These are phyloP conservation scores for Drosophila mauritiana DNA, from an alignment of 1,140 invertebrate genomes.

Conservation along the genomic window DNA sequence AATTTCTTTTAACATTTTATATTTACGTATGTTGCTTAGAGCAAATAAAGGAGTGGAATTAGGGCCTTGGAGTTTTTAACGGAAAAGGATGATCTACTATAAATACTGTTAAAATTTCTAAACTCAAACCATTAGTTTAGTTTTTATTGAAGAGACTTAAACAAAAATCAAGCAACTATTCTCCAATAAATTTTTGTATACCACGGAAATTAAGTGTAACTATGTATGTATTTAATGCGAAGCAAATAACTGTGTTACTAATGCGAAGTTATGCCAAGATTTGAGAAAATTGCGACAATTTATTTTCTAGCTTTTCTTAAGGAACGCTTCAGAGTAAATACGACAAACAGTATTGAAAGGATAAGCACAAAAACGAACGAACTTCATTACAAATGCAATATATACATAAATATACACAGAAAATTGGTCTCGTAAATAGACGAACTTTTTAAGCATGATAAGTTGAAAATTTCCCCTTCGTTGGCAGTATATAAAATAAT, in stretches of 20 bases:
- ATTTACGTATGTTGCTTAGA: slow-evolving; percentile 40
- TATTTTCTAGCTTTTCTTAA: background rate
- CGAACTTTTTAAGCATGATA: slow-evolving; percentile 73
- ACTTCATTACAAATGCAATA: slow-evolving; percentile 8
- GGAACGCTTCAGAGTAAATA: slow-evolving; percentile 7
- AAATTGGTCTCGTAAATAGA: slow-evolving; percentile 26
- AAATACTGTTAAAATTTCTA: too few relatives aligned
- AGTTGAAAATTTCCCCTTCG: slow-evolving; percentile 73
- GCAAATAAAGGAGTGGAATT: slow-evolving; percentile 18
- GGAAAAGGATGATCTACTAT: too few relatives aligned
- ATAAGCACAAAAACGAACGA: slow-evolving; percentile 26
- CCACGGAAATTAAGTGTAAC: too few relatives aligned
- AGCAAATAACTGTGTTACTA: too few relatives aligned
- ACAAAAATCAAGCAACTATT: too few relatives aligned
- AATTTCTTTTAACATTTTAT: slow-evolving; percentile 77
- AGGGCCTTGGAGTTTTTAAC: background rate
- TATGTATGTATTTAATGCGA: too few relatives aligned
- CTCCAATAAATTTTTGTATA: too few relatives aligned
- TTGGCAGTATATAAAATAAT: slow-evolving; percentile 42
- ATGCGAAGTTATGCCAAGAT: too few relatives aligned
- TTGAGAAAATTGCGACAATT: too few relatives aligned
- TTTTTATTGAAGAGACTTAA: too few relatives aligned
- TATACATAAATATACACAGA: slow-evolving; percentile 11
- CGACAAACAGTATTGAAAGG: slow-evolving; percentile 22
- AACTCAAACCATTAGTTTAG: too few relatives aligned